Conservation (phyloP, 1,140 invertebrate genomes). For the Macrotrachela quadricornifera region DNA sequence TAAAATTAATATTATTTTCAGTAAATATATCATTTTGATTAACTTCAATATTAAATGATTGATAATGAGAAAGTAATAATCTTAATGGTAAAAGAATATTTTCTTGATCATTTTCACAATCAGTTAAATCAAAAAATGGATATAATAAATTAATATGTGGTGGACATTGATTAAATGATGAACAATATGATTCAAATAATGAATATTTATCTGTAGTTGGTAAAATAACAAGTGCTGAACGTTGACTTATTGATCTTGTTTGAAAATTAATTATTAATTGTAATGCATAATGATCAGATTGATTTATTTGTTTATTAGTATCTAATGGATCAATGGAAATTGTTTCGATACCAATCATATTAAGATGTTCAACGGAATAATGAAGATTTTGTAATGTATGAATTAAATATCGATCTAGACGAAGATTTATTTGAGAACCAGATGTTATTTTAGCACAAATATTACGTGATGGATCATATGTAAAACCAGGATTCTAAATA, state of each 20-base stretch:
- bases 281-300: constrained; percentile 7
- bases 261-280: background rate
- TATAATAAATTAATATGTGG: constrained; percentile 5
- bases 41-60: background rate
- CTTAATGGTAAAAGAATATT: background rate
- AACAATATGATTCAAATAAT: background rate
- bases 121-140: constrained; percentile 1
- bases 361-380: background rate
- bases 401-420: background rate
- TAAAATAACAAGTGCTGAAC: background rate
- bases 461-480: constrained; percentile 2
- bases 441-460: constrained; percentile 2
- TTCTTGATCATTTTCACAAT: background rate
- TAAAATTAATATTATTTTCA: constrained; percentile 4
- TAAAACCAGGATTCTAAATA: background rate
- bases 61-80: background rate
- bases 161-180: constrained; percentile 1
- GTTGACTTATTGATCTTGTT: background rate
- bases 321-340: background rate
- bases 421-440: background rate
- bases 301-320: background rate
- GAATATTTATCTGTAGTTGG: background rate
- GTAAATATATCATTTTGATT: background rate
- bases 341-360: background rate
- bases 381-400: background rate